These are phyloP conservation scores for Leistus spinibarbis DNA, from an alignment of 2,888 invertebrate species.

Conservation along the genomic window DNA sequence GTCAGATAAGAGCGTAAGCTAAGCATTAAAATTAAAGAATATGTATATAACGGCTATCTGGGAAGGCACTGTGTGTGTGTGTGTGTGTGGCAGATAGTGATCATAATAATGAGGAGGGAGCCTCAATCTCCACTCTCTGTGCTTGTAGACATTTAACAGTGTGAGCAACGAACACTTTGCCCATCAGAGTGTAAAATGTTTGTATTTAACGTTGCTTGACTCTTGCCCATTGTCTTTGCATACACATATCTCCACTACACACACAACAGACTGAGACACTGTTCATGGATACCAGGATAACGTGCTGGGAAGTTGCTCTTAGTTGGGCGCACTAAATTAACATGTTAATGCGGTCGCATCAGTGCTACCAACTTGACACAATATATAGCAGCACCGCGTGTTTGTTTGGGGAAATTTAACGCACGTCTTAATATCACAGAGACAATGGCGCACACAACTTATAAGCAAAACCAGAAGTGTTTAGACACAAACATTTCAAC, in stretches of 20 bases:
- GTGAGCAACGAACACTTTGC: conserved; percentile 17
- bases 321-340: conserved; percentile 55
- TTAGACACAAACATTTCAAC: neutral
- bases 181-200: conserved; percentile 55
- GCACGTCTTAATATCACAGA: neutral
- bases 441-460: neutral
- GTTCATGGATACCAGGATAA: conserved; percentile 17
- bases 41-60: neutral
- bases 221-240: conserved; percentile 47
- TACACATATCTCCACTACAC: neutral
- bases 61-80: neutral
- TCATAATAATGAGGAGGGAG: neutral
- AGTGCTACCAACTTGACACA: neutral
- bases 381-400: neutral
- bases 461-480: neutral
- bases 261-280: conserved; percentile 16
- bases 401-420: neutral
- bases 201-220: conserved; percentile 57
- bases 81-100: neutral
- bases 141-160: neutral
- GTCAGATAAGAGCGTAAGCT: neutral
- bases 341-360: conserved; percentile 52
- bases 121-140: conserved; percentile 4
- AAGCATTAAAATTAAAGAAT: too few relatives aligned
- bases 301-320: conserved; percentile 55